Evolutionary conservation across 1,140 invertebrate species (phyloP).

Genomic region (Bicyclus anynana): DNA sequence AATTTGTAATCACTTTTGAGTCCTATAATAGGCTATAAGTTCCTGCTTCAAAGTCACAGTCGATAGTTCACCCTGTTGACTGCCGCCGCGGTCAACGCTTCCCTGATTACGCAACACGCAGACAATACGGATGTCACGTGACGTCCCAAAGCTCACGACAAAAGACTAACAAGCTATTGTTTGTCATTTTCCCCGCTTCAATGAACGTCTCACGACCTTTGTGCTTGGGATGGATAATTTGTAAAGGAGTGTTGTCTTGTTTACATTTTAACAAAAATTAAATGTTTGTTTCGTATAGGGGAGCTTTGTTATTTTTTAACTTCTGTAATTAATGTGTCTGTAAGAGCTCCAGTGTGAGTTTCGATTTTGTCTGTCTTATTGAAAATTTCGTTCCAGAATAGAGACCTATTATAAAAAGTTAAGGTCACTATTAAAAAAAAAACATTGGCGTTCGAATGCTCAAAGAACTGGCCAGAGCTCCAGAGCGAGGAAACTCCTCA

Average conservation of each 20-base stretch:
- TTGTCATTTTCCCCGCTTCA: conserved; percentile 40
- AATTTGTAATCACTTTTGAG: no score
- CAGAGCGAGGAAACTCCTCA: no score
- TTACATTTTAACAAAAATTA: conserved; percentile 1
- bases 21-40: no score
- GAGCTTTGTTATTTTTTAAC: background rate
- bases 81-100: conserved; percentile 49
- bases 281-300: conserved; percentile 2
- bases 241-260: conserved; percentile 11
- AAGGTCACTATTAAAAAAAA: no score
- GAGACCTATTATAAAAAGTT: no score
- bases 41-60: conserved; percentile 1
- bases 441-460: no score
- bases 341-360: no score
- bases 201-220: conserved; percentile 30
- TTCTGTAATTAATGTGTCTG: no score
- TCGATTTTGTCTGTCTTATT: no score
- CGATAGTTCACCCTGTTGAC: conserved; percentile 30
- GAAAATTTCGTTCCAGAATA: no score
- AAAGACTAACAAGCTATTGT: conserved; percentile 67
- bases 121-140: conserved; percentile 64
- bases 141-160: conserved; percentile 53
- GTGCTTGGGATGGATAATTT: conserved; percentile 13
- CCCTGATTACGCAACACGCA: conserved; percentile 45
- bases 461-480: no score